phyloP scores from a whole-genome alignment of 2,888 invertebrate genomes.

The Drosophila koepferae region DNA sequence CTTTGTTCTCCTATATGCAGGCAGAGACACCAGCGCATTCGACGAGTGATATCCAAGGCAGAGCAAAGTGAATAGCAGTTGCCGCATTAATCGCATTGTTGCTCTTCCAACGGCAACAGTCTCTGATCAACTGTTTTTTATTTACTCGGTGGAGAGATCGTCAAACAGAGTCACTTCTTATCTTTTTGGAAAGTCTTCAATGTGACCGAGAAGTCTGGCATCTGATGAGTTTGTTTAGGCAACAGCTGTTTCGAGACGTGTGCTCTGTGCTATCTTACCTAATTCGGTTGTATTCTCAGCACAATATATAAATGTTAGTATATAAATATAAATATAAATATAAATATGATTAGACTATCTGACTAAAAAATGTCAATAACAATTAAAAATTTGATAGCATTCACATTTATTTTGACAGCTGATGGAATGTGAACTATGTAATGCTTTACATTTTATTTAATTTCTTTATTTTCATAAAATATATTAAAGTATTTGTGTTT shows the following conservation, averaged over 20 bases:
- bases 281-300: no score
- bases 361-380: constrained; percentile 8
- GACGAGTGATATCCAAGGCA: constrained; percentile 8
- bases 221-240: constrained; percentile 38
- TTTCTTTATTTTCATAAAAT: neutral
- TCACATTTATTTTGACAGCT: neutral
- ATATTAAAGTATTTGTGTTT: no score
- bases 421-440: neutral
- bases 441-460: neutral
- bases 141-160: neutral
- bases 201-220: neutral
- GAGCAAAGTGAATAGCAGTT: constrained; percentile 22
- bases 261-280: constrained; percentile 2
- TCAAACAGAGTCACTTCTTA: neutral
- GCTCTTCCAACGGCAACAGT: neutral
- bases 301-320: neutral
- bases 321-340: neutral
- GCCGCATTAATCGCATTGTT: constrained; percentile 1
- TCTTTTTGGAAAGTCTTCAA: neutral
- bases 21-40: neutral
- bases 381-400: neutral
- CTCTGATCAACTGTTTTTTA: constrained; percentile 16
- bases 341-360: neutral
- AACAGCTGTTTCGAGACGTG: constrained; percentile 43
- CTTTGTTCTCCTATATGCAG: neutral